Evolutionary conservation across 2,888 invertebrate species (phyloP), one percentile per base, ranked within the genome.

Genomic region (Heteropelma amictum): DNA sequence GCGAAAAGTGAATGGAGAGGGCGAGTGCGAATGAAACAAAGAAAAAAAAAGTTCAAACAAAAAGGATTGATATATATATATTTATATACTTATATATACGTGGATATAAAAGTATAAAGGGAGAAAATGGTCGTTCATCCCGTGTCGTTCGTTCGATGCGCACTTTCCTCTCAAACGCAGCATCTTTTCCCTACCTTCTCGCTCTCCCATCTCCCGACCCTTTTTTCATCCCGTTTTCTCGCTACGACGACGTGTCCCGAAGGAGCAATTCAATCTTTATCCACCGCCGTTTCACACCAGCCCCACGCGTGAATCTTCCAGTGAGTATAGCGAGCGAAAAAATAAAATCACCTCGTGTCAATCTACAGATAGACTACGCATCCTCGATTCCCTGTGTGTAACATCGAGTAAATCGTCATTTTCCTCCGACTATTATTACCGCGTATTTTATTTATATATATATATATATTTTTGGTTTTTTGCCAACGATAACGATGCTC

Each of bases 231-330:
- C 45, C 40, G 45, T 51, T 72, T 65, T 65, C 58, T 60, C 54
- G 67, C 68, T 58, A 51, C 65, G 63, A 72, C 72, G 69, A 64
- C 65, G 65, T 63, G 74, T 84, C 83, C 76, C 82, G 60, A 19
- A 76, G 81, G 83, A 78, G 77, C 83, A 77, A 85, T 85, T 85
- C 84, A 85, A 85, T 85, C 84, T 84, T 83, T 79, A 79, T 77
- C 75, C 58, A 72, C 67, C n/a, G n/a, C 77, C 73, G 72, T 71
- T 77, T 58, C 49, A 26, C 61, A n/a, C 45, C 17, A 45, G 6
- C 60, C 63, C 60, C 19, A 23, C 51, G 49, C 49, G 61, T 58
- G 53, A 70, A 64, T 65, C 74, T 61, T 75, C 61, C 12, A 8
- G 65, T 70, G 65, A 75, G 61, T 70, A n/a, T n/a, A n/a, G 70